Base-by-base conservation (phyloP, 2,113 vertebrate species). In the Malurus melanocephalus region DNA sequence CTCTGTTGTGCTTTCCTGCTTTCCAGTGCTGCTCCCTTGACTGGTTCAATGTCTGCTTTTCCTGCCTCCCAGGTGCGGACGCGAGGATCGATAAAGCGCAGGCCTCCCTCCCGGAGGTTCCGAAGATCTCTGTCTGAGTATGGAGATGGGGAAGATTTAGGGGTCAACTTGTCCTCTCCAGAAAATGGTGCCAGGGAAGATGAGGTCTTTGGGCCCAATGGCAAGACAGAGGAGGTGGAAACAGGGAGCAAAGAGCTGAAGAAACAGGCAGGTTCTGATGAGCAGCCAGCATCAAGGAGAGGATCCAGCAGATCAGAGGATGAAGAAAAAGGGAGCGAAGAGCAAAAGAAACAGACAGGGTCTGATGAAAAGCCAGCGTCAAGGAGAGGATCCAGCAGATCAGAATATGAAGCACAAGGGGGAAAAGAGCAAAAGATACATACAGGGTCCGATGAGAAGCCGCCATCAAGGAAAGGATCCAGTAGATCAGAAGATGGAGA, bases 41-140 rank as follows among this genome's bases (percentile, higher is more conserved):
- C 16, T 62, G 75, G 43, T 80, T 85, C 57, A 13, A 16, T 81
- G 40, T 77, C 38, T 94, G 64, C 48, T 94, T 84, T 93, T 22
- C 24, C 49, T 67, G 85, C 65, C 84, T 64, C 43, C 73, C 97
- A 95, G 98, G 96, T 97, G 80, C 95, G 98, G 74, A 98, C 97
- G 0, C 94, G 97, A 35, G 97, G 97, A 65, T 98, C 97, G 0
- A 94, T 98, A 45, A 98, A 98, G 76, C 97, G 98, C 65, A 95
- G 98, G 20, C 98, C 98, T 7, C 98, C 98, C 3, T 98, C 97
- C 42, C 94, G 98, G 33, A 95, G 77, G 45, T 98, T 98, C 95
- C 95, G 98, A 48, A 96, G 96, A 68, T 98, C 98, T 12, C 96
- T 97, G 38, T 96, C 97, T 0, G 97, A 98, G 35, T 97, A 65